phyloP scores from a whole-genome alignment of 1,140 invertebrate genomes.

The Drosophila ogumai region DNA sequence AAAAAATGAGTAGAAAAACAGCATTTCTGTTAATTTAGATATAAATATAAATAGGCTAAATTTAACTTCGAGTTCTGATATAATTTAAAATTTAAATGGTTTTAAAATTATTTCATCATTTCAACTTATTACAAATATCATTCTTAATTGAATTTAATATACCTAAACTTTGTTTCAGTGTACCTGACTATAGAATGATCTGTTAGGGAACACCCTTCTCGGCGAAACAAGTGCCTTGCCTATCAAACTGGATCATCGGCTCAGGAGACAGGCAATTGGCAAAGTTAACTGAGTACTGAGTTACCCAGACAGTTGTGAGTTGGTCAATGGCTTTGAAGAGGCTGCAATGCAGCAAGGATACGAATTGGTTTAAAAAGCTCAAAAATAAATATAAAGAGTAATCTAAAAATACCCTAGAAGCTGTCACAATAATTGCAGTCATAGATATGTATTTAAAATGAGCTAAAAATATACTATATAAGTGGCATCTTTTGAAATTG shows the following conservation, averaged over 20 bases:
- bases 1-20: neutral
- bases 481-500: neutral
- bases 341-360: constrained; percentile 15
- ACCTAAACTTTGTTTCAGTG: constrained; percentile 3
- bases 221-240: constrained; percentile 5
- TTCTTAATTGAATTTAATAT: neutral
- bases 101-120: too few species aligned
- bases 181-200: neutral
- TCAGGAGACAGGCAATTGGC: constrained; percentile 10
- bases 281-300: constrained; percentile 1
- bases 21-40: too few species aligned
- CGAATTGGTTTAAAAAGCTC: neutral
- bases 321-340: constrained; percentile 31
- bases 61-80: too few species aligned
- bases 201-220: neutral
- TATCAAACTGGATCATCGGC: constrained; percentile 48
- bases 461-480: neutral
- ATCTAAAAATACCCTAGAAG: neutral
- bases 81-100: neutral
- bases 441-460: neutral
- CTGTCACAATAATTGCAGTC: neutral
- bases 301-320: constrained; percentile 24
- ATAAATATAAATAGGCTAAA: too few species aligned
- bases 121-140: too few species aligned
- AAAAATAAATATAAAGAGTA: constrained; percentile 6